phyloP scores from a whole-genome alignment of 2,797 vertebrate genomes.

The Poeciliopsis gracilis region DNA sequence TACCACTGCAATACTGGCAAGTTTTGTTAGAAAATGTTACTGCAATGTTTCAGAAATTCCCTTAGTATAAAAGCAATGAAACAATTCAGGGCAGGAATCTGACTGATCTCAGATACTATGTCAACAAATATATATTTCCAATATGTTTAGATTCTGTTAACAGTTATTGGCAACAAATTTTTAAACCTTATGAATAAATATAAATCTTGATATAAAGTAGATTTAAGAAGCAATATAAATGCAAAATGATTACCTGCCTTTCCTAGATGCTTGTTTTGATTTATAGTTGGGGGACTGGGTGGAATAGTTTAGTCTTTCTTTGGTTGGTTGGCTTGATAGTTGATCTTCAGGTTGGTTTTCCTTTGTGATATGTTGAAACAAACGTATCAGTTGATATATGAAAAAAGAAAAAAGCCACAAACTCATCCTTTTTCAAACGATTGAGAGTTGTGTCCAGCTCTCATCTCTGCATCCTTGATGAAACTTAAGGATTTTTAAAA shows the following conservation, averaged over 20 bases:
- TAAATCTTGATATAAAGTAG: not conserved
- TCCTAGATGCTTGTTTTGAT: not conserved
- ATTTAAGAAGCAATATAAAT: not conserved
- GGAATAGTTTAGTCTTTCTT: not conserved
- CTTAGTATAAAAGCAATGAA: not conserved
- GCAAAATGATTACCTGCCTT: not conserved
- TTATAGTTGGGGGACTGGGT: not conserved
- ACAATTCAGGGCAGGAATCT: not conserved
- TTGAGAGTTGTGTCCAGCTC: slow-evolving; percentile 8
- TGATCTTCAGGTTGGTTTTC: not conserved
- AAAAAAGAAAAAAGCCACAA: fast-evolving
- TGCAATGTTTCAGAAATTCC: not conserved
- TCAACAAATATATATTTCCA: not conserved
- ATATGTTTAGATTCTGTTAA: not conserved
- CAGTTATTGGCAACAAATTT: not conserved
- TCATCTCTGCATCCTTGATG: slow-evolving; percentile 6
- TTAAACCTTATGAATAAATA: not conserved
- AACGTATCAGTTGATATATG: not conserved
- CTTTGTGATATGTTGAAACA: not conserved
- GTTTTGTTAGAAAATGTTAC: not conserved
- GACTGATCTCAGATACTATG: not conserved
- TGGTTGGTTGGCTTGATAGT: not conserved
- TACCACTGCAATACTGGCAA: not conserved
- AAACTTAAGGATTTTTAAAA: slow-evolving; percentile 16
- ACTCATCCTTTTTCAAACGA: not conserved